Evolutionary conservation across 2,888 invertebrate genomes (phyloP), one percentile per base, ranked within the genome.

Genomic region (Microctonus brassicae): DNA sequence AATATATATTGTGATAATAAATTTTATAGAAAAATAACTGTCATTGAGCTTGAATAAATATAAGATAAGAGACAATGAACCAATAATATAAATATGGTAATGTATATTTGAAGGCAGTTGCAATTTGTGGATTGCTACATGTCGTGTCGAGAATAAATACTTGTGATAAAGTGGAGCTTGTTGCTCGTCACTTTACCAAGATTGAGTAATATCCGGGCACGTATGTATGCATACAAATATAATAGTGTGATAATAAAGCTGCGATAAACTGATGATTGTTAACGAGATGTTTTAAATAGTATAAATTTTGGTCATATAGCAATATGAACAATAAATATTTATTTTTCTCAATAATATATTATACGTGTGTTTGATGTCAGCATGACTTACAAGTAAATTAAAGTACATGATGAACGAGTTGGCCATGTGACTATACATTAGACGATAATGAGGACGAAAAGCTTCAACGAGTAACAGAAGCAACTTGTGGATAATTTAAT

Each of bases 151-250:
- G 7, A 7, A 29, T 5, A 5, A 29, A 29, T 29, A 29, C 3
- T 29, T 7, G 3, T 29, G 60, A 70, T 70, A 70, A 70, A 58
- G 33, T 70, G 36, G 58, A 70, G 58, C 60, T 65, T 70, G 60
- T 47, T 29, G 34, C 70, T 64, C 36, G 39, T 67, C 34, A 65
- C 65, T 65, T 60, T 47, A 70, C 52, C 52, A 33, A 33, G 64
- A 70, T 70, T 70, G 70, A 64, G 64, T 65, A 58, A 70, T 70
- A 58, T 70, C 69, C 69, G 69, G 63, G 57, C n/a, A 57, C 64
- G 63, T 70, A 57, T 57, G n/a, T n/a, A n/a, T n/a, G n/a, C n/a
- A n/a, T n/a, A n/a, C n/a, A n/a, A n/a, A n/a, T n/a, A n/a, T n/a
- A n/a, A n/a, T n/a, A n/a, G n/a, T n/a, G n/a, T n/a, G n/a, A n/a